A percentile compares a stretch with the other conserved stretches of the same genome.
Conservation (phyloP, 2,113 vertebrate genomes). For the Rhynchopsitta pachyrhyncha region DNA sequence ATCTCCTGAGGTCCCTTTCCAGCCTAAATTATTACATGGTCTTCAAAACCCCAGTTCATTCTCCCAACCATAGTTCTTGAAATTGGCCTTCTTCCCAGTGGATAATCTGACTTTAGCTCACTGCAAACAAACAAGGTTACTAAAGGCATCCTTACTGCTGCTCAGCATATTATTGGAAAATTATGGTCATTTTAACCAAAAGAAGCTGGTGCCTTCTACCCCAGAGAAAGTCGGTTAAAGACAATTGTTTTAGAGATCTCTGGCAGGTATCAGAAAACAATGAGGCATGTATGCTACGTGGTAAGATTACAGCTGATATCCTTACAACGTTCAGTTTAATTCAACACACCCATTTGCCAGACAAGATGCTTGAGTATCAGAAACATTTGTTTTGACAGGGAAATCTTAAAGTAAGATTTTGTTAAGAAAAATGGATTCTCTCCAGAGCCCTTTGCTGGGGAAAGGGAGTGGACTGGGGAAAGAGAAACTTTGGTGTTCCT, state of each 20-base stretch:
- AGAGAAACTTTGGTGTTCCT: not conserved
- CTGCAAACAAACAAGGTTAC: not conserved
- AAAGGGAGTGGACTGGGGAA: not conserved
- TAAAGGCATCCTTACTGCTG: not conserved
- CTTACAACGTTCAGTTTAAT: not conserved
- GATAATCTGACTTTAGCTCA: not conserved
- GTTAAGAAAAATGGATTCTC: not conserved
- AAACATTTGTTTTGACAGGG: not conserved
- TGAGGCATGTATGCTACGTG: not conserved
- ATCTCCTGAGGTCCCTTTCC: not conserved
- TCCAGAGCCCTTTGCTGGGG: not conserved
- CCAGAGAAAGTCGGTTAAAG: not conserved
- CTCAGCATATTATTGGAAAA: not conserved
- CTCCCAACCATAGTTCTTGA: not conserved
- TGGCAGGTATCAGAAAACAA: slow-evolving; percentile 1
- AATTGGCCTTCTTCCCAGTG: not conserved
- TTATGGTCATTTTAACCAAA: not conserved
- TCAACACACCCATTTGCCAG: not conserved
- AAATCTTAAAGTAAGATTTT: not conserved
- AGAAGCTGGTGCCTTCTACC: not conserved
- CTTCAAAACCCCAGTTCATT: not conserved
- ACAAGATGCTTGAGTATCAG: not conserved
- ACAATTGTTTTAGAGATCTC: not conserved
- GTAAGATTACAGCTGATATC: slow-evolving; percentile 2
- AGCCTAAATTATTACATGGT: not conserved